A percentile compares a stretch with the other conserved stretches of the same genome.
These are phyloP conservation scores for Pipistrellus nathusii DNA, from an alignment of 2,797 vertebrate genomes.

Conservation along the genomic window DNA sequence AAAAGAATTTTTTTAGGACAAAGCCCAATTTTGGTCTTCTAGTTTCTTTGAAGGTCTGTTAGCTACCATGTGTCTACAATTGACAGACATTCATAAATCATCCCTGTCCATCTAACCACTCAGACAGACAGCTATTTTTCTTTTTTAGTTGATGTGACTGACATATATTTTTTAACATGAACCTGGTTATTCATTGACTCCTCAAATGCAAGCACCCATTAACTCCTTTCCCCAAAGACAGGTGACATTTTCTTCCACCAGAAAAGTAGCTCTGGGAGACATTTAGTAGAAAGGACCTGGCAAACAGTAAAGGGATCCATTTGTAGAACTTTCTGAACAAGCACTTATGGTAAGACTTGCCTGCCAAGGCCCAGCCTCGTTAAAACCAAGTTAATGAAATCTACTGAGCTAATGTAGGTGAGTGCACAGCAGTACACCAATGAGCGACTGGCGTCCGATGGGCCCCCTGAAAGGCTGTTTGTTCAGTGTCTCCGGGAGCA, in stretches of 20 bases:
- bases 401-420: neutral
- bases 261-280: neutral
- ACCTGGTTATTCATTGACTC: neutral
- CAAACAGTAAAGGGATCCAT: neutral
- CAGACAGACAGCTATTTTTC: neutral
- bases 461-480: neutral
- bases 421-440: neutral
- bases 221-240: neutral
- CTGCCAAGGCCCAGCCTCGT: neutral
- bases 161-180: neutral
- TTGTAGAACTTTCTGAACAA: neutral
- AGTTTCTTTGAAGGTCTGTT: neutral
- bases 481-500: neutral
- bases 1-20: neutral
- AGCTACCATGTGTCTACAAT: neutral
- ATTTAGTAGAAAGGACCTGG: neutral
- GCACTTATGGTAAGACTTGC: neutral
- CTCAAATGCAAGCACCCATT: neutral
- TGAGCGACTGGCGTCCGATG: rapidly evolving
- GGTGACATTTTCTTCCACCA: neutral
- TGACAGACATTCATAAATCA: neutral
- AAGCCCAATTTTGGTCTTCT: neutral
- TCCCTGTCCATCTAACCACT: neutral
- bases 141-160: neutral
- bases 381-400: neutral